These are phyloP conservation scores for Steatocranus sp. DNA, from an alignment of 2,797 vertebrate species.

Conservation along the genomic window DNA sequence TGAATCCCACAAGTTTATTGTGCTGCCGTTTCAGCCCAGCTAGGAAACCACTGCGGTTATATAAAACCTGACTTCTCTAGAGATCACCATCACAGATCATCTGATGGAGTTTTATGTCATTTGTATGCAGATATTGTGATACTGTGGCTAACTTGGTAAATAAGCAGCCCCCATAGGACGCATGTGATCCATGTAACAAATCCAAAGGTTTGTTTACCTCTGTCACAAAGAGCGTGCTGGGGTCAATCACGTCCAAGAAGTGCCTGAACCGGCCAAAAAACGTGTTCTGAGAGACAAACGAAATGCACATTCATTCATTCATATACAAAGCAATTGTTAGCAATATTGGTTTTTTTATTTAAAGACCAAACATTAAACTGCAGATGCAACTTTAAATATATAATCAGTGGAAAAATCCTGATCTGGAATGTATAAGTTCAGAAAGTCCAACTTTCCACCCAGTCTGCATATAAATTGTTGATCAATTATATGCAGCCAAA, in stretches of 20 bases:
- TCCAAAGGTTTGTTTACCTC: conserved; percentile 73
- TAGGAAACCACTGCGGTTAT: neutral
- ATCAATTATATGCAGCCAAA: neutral
- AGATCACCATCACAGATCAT: neutral
- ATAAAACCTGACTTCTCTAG: neutral
- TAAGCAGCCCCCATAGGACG: neutral
- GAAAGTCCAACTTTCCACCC: neutral
- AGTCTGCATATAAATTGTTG: neutral
- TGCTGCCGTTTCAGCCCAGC: neutral
- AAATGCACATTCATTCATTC: neutral
- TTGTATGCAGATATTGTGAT: neutral
- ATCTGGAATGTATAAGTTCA: neutral
- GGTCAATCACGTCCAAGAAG: conserved; percentile 92
- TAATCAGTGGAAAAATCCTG: neutral
- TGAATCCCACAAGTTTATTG: neutral
- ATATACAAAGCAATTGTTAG: neutral
- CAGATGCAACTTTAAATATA: neutral
- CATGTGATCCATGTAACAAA: neutral
- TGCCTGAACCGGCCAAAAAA: conserved; percentile 87
- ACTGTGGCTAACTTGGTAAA: neutral
- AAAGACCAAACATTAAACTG: neutral
- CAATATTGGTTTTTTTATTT: neutral
- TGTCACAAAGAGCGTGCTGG: conserved; percentile 85
- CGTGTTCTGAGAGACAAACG: conserved; percentile 64
- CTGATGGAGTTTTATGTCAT: neutral